Base-by-base conservation (phyloP, 2,113 vertebrate species). In the Pseudopipra pipra region DNA sequence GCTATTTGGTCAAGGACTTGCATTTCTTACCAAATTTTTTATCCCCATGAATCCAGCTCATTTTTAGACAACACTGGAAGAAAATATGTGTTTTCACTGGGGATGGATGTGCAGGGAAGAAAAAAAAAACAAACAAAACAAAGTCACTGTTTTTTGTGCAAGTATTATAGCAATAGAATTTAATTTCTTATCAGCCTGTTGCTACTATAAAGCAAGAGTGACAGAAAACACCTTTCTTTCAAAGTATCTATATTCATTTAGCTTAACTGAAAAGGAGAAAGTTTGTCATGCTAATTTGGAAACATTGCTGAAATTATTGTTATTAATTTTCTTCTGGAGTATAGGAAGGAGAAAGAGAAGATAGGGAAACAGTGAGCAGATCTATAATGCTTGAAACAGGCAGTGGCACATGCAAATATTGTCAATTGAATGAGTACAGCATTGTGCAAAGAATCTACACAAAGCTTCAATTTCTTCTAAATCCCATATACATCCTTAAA, bases 41-140 rank as follows among this genome's bases (percentile, higher is more conserved):
- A 16, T 14, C 17, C n/a, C 2, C 1, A 8, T 39, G 12, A 52
- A 70, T 51, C 9, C 7, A 31, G 7, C 1, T 6, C 0, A 15
- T 37, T 62, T 94, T 88, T 54, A 14, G 23, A 51, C 14, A 55
- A 20, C 5, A 51, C 2, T 75, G 21, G 17, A 82, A 78, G 3
- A 2, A 47, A 74, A 44, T 10, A 39, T 15, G 6, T 18, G 1
- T 43, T 93, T 87, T 61, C 16, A 61, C 25, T 7, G 13, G 8
- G 4, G 5, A 35, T 46, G 6, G 4, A 2, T 8, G 35, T 14
- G 6, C 22, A 35, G 11, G 25, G 7, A 41, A 63, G 25, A 20
- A 61, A 35, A 28, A 66, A 22, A 46, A 7, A 58, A 55, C 33
- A 12, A 0, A 21, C 33, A 12, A 0, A 21, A 65, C 0, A 12